A percentile compares a stretch with the other conserved stretches of the same genome.
phyloP scores from a whole-genome alignment of 2,888 invertebrate genomes.

The Tortricodes alternella region DNA sequence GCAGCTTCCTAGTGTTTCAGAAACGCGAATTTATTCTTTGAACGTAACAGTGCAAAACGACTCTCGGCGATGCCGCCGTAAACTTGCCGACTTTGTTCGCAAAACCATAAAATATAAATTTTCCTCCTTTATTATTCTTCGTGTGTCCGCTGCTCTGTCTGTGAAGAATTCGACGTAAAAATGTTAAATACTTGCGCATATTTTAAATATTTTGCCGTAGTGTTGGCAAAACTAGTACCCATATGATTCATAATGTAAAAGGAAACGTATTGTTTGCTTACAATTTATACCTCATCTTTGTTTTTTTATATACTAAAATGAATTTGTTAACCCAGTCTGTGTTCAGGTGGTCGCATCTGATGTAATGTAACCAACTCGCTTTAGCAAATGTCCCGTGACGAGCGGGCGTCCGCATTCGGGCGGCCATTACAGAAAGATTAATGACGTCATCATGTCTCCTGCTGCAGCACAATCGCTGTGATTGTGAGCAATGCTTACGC shows the following conservation, averaged over 20 bases:
- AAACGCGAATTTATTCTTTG: constrained; percentile 33
- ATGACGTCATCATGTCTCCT: constrained; percentile 71
- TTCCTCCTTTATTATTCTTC: constrained; percentile 31
- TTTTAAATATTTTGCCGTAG: too few relatives aligned
- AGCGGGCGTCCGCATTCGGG: constrained; percentile 52
- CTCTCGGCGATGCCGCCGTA: constrained; percentile 22
- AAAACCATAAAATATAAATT: constrained; percentile 35
- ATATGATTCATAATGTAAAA: too few relatives aligned
- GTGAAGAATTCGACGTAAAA: constrained; percentile 15
- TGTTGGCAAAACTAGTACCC: constrained; percentile 1
- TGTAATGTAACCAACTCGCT: constrained; percentile 42
- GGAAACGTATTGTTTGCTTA: too few relatives aligned
- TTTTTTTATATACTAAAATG: constrained; percentile 14
- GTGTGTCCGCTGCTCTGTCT: constrained; percentile 15
- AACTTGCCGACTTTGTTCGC: constrained; percentile 32
- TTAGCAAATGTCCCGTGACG: constrained; percentile 67
- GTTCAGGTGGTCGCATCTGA: constrained; percentile 39
- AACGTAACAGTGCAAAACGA: constrained; percentile 32
- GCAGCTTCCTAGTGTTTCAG: constrained; percentile 28
- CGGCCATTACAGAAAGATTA: constrained; percentile 71
- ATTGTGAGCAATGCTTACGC: constrained; percentile 35
- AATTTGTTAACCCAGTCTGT: constrained; percentile 28
- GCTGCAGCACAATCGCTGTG: constrained; percentile 54
- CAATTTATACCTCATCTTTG: too few relatives aligned
- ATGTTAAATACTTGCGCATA: constrained; percentile 13